Percentiles rank a stretch among this genome's conserved stretches.
phyloP scores from a whole-genome alignment of 2,888 invertebrate genomes.

The Ischnus inquisitorius region DNA sequence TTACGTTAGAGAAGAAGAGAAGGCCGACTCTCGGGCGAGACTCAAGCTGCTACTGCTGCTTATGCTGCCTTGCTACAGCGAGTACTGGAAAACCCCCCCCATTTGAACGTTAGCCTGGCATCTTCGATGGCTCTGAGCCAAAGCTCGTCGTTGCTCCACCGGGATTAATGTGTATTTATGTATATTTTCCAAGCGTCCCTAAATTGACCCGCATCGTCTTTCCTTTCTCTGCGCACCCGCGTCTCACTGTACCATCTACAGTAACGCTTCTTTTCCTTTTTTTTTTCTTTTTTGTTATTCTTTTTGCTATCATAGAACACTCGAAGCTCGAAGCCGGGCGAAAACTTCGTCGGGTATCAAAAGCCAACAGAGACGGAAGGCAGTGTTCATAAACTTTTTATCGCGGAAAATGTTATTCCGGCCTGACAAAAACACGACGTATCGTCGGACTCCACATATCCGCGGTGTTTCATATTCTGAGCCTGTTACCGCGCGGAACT shows the following conservation, averaged over 20 bases:
- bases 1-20: constrained; percentile 68
- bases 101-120: constrained; percentile 63
- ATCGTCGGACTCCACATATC: not conserved
- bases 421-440: constrained; percentile 5
- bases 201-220: constrained; percentile 72
- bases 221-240: constrained; percentile 50
- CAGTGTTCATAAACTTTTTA: constrained; percentile 26
- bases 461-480: not conserved
- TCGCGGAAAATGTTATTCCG: not conserved
- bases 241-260: constrained; percentile 33
- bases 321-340: constrained; percentile 14
- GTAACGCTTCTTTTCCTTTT: constrained; percentile 17
- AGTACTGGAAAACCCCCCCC: constrained; percentile 55
- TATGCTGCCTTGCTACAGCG: constrained; percentile 36
- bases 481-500: not conserved
- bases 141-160: constrained; percentile 72
- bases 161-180: constrained; percentile 83
- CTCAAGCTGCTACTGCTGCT: constrained; percentile 49
- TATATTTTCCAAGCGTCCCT: constrained; percentile 77
- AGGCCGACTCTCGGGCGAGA: constrained; percentile 53
- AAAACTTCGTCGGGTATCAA: constrained; percentile 38
- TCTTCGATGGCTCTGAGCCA: constrained; percentile 83
- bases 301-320: constrained; percentile 9
- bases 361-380: constrained; percentile 23
- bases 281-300: constrained; percentile 16